Evolutionary conservation across 2,888 invertebrate species (phyloP).

Genomic region (Heteromyza rotundicornis): DNA sequence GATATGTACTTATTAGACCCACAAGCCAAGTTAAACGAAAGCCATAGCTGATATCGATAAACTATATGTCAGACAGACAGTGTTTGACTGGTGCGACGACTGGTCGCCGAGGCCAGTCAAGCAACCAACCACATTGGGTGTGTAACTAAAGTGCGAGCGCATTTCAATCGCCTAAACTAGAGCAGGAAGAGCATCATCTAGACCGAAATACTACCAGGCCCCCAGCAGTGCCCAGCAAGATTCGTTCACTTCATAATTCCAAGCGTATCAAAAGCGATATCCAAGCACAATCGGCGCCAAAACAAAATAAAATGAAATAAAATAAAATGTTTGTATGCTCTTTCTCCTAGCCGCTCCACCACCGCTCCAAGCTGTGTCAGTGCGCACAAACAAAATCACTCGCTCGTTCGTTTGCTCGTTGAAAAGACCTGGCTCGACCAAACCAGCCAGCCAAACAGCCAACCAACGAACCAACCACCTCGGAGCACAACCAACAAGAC

Average conservation of each 20-base stretch:
- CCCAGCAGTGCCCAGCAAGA: slow-evolving; percentile 38
- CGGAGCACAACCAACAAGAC: background rate
- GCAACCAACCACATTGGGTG: too few species aligned
- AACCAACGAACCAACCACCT: too few species aligned
- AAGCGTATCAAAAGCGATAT: background rate
- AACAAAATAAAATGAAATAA: slow-evolving; percentile 3
- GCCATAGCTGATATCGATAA: too few species aligned
- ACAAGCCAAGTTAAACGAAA: too few species aligned
- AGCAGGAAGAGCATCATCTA: slow-evolving; percentile 63
- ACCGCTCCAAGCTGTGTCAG: slow-evolving; percentile 1
- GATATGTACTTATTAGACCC: too few species aligned
- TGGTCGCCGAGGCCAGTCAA: too few species aligned
- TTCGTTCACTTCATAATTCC: background rate
- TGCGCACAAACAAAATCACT: background rate
- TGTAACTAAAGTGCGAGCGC: slow-evolving; percentile 31
- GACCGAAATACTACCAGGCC: slow-evolving; percentile 61
- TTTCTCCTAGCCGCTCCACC: background rate
- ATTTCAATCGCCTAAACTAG: slow-evolving; percentile 55
- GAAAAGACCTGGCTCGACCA: background rate
- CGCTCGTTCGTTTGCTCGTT: background rate
- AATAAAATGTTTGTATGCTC: slow-evolving; percentile 8
- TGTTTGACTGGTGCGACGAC: too few species aligned
- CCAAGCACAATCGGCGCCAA: slow-evolving; percentile 5
- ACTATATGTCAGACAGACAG: too few species aligned
- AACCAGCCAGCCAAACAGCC: too few species aligned